Evolutionary conservation across 2,888 invertebrate genomes (phyloP).

Genomic region (Folsomia manolachei): DNA sequence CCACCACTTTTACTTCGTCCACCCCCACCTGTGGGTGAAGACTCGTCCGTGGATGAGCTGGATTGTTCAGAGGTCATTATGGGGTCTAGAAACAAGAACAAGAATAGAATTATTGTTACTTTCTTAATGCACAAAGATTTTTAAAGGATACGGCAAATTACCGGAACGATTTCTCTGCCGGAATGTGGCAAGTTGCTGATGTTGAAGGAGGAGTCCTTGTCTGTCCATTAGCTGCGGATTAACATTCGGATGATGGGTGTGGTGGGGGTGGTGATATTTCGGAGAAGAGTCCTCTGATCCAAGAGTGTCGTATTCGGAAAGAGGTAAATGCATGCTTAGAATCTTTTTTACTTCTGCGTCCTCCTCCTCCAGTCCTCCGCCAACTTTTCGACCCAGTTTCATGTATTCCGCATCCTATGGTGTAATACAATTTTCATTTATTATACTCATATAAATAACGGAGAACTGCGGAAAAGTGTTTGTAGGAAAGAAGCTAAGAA

Average conservation of each 20-base stretch:
- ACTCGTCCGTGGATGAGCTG: conserved; percentile 75
- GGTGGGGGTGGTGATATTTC: conserved; percentile 33
- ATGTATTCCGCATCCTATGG: conserved; percentile 45
- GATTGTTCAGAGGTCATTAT: conserved; percentile 64
- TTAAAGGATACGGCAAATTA: background rate
- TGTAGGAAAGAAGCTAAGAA: no score
- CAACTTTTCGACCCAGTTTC: conserved; percentile 29
- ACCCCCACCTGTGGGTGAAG: conserved; percentile 59
- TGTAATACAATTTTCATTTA: no score
- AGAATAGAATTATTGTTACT: background rate
- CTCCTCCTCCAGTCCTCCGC: conserved; percentile 55
- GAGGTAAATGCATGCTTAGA: conserved; percentile 86
- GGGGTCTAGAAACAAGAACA: conserved; percentile 32
- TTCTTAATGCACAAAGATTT: background rate
- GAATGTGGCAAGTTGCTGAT: background rate
- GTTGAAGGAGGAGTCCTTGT: background rate
- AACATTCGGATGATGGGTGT: conserved; percentile 47
- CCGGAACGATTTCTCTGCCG: background rate
- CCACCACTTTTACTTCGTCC: no score
- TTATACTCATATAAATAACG: no score
- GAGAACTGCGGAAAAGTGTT: no score
- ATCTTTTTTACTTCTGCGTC: conserved; percentile 93
- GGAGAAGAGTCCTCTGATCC: conserved; percentile 10
- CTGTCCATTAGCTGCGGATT: background rate
- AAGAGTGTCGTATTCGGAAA: conserved; percentile 71